Evolutionary conservation across 2,113 vertebrate species (phyloP).

Genomic region (Boleophthalmus pectinirostris): DNA sequence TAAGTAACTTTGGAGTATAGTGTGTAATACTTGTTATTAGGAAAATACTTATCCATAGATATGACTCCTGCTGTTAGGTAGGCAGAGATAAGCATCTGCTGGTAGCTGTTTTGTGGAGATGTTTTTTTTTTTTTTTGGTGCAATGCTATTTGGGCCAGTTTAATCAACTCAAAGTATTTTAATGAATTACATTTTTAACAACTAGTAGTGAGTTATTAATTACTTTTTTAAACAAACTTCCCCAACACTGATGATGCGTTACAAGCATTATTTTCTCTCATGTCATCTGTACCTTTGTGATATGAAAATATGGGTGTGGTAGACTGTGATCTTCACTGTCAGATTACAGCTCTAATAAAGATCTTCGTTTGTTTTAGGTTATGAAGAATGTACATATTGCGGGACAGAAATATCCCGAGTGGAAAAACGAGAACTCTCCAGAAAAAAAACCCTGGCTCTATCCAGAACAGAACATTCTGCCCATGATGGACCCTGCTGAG

Average conservation of each 20-base stretch:
- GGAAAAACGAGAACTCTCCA: constrained; percentile 75
- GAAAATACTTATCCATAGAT: too few relatives aligned
- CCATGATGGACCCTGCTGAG: constrained; percentile 73
- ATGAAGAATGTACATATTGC: constrained; percentile 77
- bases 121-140: too few relatives aligned
- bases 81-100: too few relatives aligned
- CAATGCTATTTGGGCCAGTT: too few relatives aligned
- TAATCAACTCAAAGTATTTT: too few relatives aligned
- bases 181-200: too few relatives aligned
- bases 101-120: too few relatives aligned
- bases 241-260: neutral
- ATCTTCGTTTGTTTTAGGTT: constrained; percentile 60
- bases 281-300: neutral
- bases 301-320: constrained; percentile 26
- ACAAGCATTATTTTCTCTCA: neutral
- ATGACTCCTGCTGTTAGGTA: too few relatives aligned
- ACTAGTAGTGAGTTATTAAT: too few relatives aligned
- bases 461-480: constrained; percentile 77
- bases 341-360: constrained; percentile 4
- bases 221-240: too few relatives aligned
- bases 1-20: too few relatives aligned
- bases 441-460: constrained; percentile 78
- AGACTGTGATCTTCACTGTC: neutral
- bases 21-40: too few relatives aligned
- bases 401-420: constrained; percentile 69